Evolutionary conservation across 2,113 vertebrate genomes (phyloP).

Genomic region (Phalacrocorax carbo): DNA sequence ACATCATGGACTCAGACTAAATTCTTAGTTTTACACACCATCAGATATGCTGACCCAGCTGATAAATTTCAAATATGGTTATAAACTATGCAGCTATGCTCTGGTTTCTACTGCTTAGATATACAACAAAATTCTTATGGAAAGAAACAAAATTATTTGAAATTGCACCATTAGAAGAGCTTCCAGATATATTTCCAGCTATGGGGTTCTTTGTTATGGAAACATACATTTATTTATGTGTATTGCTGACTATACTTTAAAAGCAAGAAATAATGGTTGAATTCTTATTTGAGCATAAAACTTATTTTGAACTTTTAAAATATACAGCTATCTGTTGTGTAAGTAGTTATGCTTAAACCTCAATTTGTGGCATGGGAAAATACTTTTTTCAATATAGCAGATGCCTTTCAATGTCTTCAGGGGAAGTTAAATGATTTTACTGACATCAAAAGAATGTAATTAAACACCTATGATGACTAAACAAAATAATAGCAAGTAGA

Average conservation of each 20-base stretch:
- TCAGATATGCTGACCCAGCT: neutral
- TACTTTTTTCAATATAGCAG: slow-evolving; percentile 10
- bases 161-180: neutral
- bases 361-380: slow-evolving; percentile 41
- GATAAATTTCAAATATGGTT: neutral
- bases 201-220: neutral
- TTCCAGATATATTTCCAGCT: neutral
- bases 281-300: neutral
- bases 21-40: neutral
- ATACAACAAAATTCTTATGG: neutral
- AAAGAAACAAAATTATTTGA: neutral
- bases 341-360: neutral
- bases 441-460: slow-evolving; percentile 64
- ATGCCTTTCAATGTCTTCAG: slow-evolving; percentile 51
- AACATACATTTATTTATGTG: neutral
- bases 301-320: neutral
- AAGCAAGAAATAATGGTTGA: neutral
- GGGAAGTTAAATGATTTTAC: slow-evolving; percentile 42
- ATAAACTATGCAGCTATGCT: neutral
- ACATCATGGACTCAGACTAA: neutral
- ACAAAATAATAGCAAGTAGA: slow-evolving; percentile 45
- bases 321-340: neutral
- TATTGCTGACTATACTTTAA: neutral
- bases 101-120: neutral
- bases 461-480: slow-evolving; percentile 25